Base-by-base conservation (phyloP, 1,140 invertebrate genomes). In the Calosoma granatense region DNA sequence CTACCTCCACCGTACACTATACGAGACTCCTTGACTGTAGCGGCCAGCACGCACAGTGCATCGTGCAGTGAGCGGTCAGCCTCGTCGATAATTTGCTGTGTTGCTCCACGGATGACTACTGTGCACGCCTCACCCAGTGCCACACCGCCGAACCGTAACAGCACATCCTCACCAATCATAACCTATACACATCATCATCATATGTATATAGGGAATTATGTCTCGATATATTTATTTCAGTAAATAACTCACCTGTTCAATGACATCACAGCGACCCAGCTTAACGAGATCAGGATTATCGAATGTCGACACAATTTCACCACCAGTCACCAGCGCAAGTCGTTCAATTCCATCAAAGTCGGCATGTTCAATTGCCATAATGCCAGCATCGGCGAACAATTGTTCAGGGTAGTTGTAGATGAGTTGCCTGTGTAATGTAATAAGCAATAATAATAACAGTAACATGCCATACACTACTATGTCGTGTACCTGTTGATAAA, bases 361-460 rank as follows among this genome's bases (percentile, higher is more conserved):
- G 9, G 97, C 97, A 76, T 99, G 97, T 71, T 99, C 97, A 70
- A 99, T 99, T 0, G 97, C 95, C 97, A 99, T 99, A 0, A 99
- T 83, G 57, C 91, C 90, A 59, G 92, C 90, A 81, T 99, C 97
- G 54, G 97, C 93, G 75, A 99, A 99, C 55, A 99, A 74, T 76
- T 99, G 97, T 73, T 99, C 97, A 1, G 97, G 97, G 71, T 99
- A 99, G 73, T 99, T 99, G 77, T 99, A 99, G 69, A 99, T 99
- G 51, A 99, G 75, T 76, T 99, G 97, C 64, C 93, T 87, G 70
- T 9, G 71, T 70, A 56, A 60, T 51, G 47, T 55, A 58, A 23
- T 12, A 14, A 30, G n/a, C 60, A n/a, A n/a, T n/a, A n/a, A 17
- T 41, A 14, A 56, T 52, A 17, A 19, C 41, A 39, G 26, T 51